These are phyloP conservation scores for Scomber scombrus DNA, from an alignment of 2,113 vertebrate genomes.

Conservation along the genomic window DNA sequence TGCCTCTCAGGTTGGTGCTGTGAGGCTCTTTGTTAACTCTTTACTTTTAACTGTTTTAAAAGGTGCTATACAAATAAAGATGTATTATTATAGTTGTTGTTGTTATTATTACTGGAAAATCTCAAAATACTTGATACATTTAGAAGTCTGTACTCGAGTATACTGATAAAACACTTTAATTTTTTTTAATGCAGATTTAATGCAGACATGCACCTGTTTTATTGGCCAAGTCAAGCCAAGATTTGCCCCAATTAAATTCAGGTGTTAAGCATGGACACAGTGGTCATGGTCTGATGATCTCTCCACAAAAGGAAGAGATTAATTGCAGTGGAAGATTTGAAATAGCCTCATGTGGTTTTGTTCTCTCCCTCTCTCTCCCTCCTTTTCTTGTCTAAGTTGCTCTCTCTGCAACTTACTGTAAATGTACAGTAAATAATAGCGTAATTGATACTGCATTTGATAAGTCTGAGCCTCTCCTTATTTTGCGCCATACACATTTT, in stretches of 20 bases:
- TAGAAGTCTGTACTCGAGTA: too few relatives aligned
- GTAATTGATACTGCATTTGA: too few relatives aligned
- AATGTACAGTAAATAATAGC: not conserved
- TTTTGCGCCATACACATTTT: too few relatives aligned
- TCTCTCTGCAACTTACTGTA: not conserved
- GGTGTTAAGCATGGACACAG: not conserved
- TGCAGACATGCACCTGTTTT: not conserved
- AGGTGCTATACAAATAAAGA: too few relatives aligned
- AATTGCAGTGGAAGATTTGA: conserved; percentile 18
- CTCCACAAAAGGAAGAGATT: conserved; percentile 18
- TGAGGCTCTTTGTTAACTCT: too few relatives aligned
- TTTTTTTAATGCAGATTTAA: not conserved
- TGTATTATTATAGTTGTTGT: too few relatives aligned
- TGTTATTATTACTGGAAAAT: too few relatives aligned
- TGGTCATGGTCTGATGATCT: conserved; percentile 22
- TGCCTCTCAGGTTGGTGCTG: too few relatives aligned
- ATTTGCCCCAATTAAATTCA: conserved; percentile 5
- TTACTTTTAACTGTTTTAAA: too few relatives aligned
- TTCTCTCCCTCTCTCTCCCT: not conserved
- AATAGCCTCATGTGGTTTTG: conserved; percentile 12
- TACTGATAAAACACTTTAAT: too few relatives aligned
- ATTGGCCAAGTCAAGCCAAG: not conserved
- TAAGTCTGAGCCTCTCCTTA: too few relatives aligned
- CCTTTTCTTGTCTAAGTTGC: not conserved
- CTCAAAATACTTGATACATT: too few relatives aligned